These are phyloP conservation scores for Eilema depressum DNA, from an alignment of 2,888 invertebrate genomes.

Conservation along the genomic window DNA sequence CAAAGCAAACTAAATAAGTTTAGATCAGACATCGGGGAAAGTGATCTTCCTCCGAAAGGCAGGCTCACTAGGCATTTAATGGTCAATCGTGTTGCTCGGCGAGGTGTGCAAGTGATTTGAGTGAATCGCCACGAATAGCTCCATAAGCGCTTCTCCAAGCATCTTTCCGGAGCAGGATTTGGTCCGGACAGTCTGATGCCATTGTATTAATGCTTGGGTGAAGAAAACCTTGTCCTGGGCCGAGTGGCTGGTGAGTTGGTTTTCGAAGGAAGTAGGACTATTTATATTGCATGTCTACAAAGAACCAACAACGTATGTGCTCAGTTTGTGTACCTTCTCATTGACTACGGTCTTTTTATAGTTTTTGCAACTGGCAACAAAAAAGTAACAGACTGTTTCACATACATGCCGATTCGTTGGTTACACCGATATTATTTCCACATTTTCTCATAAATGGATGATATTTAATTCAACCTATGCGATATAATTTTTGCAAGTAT, in stretches of 20 bases:
- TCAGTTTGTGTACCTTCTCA: background rate
- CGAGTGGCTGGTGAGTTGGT: background rate
- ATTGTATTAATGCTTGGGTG: too few species aligned
- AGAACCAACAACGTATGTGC: background rate
- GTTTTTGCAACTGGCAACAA: background rate
- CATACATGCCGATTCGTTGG: constrained; percentile 8
- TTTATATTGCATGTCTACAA: background rate
- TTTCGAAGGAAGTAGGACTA: background rate
- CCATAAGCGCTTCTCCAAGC: too few species aligned
- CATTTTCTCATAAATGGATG: background rate
- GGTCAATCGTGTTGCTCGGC: too few species aligned
- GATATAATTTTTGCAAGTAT: background rate
- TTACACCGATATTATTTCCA: background rate
- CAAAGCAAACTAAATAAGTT: too few species aligned
- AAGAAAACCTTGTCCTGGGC: background rate
- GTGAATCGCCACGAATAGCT: too few species aligned
- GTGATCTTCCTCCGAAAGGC: too few species aligned
- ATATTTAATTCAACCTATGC: background rate
- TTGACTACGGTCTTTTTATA: background rate
- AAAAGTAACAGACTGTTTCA: constrained; percentile 8
- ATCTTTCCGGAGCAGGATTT: too few species aligned
- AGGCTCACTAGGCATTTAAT: too few species aligned
- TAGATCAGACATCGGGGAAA: too few species aligned
- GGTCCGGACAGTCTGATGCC: too few species aligned
- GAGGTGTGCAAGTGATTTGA: too few species aligned